These are phyloP conservation scores for Monochamus alternatus DNA, from an alignment of 2,888 invertebrate species.

Conservation along the genomic window DNA sequence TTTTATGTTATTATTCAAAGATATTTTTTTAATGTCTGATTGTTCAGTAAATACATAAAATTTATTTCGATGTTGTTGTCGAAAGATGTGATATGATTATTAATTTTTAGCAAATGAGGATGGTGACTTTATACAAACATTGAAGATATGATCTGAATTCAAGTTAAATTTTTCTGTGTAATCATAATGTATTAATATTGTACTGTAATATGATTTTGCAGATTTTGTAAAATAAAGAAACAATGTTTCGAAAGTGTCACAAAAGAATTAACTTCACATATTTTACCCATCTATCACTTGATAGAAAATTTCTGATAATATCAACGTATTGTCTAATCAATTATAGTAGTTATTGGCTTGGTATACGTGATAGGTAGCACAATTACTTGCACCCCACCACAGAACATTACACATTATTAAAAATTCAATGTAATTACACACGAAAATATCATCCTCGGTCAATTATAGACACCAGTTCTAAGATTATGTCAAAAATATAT, in stretches of 20 bases:
- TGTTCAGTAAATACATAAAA: slow-evolving; percentile 4
- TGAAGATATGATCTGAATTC: too few species aligned
- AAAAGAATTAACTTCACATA: neutral
- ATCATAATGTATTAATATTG: too few species aligned
- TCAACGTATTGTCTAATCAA: neutral
- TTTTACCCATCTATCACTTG: neutral
- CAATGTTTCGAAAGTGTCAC: too few species aligned
- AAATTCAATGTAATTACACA: too few species aligned
- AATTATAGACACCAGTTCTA: slow-evolving; percentile 16
- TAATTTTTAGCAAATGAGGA: slow-evolving; percentile 3
- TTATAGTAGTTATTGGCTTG: neutral
- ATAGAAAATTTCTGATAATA: slow-evolving; percentile 13
- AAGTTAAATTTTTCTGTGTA: too few species aligned
- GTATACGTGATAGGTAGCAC: slow-evolving; percentile 10
- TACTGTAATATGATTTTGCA: too few species aligned
- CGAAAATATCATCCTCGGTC: neutral
- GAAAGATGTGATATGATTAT: slow-evolving; percentile 12
- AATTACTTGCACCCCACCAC: neutral
- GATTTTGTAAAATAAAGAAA: too few species aligned
- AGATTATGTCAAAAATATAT: slow-evolving; percentile 37
- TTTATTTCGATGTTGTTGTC: slow-evolving; percentile 10
- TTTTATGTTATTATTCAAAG: neutral
- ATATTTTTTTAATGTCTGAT: neutral
- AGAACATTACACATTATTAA: neutral
- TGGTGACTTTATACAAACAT: neutral